A percentile compares a stretch with the other conserved stretches of the same genome.
Conservation (phyloP, 2,797 vertebrate genomes). For the Dendrocincla fuliginosa region DNA sequence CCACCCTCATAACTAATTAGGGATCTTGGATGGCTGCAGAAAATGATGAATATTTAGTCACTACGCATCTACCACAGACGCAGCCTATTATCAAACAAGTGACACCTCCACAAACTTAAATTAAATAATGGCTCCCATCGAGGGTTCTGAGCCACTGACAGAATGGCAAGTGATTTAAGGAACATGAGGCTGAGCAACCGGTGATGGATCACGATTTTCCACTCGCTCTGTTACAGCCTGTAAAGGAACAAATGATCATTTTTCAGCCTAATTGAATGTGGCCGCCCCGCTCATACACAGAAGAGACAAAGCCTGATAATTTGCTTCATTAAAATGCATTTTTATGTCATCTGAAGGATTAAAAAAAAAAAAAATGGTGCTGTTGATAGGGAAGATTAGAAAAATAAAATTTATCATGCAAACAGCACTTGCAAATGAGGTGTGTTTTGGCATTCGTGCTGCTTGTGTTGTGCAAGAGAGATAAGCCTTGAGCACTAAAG, state of each 20-base stretch:
- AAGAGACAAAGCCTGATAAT: constrained; percentile 27
- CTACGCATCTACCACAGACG: not conserved
- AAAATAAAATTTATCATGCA: constrained; percentile 46
- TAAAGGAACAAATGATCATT: constrained; percentile 60
- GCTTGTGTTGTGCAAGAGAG: not conserved
- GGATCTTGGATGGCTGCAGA: constrained; percentile 28
- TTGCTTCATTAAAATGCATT: constrained; percentile 34
- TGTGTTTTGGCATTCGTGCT: not conserved
- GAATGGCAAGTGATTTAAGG: constrained; percentile 11
- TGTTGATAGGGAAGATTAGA: constrained; percentile 21
- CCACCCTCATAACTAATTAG: constrained; percentile 34
- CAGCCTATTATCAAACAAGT: constrained; percentile 55
- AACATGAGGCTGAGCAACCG: not conserved
- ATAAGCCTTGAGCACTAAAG: not conserved
- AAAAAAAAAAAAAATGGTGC: not conserved
- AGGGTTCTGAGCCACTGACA: not conserved
- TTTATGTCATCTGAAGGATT: constrained; percentile 13
- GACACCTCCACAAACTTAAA: constrained; percentile 46
- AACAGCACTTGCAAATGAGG: constrained; percentile 25
- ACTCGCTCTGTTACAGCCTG: not conserved
- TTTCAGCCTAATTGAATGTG: constrained; percentile 68
- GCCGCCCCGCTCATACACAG: not conserved
- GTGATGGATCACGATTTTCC: not conserved
- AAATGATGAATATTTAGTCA: constrained; percentile 60
- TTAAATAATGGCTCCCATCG: constrained; percentile 50